Conservation (phyloP, 2,113 vertebrate species). For the Sylvia atricapilla region DNA sequence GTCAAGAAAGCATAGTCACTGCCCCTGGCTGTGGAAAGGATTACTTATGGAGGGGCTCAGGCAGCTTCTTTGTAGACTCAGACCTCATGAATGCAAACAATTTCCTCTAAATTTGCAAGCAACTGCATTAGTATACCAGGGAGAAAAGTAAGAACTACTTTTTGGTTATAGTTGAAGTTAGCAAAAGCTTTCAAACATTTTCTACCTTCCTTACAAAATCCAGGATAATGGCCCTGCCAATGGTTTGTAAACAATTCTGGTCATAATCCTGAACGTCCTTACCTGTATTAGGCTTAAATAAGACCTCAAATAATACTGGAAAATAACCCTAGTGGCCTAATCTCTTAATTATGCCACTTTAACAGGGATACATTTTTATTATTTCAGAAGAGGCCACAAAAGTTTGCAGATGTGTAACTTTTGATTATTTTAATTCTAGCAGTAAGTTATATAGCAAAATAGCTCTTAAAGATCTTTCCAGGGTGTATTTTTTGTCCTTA, state of each 20-base stretch:
- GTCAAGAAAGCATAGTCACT: background rate
- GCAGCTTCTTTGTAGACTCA: background rate
- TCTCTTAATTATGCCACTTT: background rate
- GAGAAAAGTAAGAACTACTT: background rate
- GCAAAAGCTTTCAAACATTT: background rate
- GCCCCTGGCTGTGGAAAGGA: background rate
- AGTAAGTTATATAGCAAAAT: background rate
- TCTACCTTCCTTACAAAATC: background rate
- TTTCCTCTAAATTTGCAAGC: background rate
- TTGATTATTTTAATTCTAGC: constrained; percentile 4
- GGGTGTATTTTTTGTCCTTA: background rate
- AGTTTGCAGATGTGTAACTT: constrained; percentile 10
- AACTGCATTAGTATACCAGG: background rate
- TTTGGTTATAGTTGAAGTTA: background rate
- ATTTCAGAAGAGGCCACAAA: background rate
- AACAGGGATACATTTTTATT: background rate
- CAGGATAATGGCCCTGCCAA: background rate
- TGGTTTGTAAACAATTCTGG: background rate
- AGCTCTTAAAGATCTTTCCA: background rate
- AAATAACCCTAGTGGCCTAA: constrained; percentile 28
- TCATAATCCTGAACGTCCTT: background rate
- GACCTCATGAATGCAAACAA: background rate
- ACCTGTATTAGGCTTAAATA: background rate
- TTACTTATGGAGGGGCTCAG: background rate
- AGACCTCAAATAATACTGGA: background rate